Evolutionary conservation across 2,113 vertebrate species (phyloP).

Genomic region (Phalacrocorax brasilianus): DNA sequence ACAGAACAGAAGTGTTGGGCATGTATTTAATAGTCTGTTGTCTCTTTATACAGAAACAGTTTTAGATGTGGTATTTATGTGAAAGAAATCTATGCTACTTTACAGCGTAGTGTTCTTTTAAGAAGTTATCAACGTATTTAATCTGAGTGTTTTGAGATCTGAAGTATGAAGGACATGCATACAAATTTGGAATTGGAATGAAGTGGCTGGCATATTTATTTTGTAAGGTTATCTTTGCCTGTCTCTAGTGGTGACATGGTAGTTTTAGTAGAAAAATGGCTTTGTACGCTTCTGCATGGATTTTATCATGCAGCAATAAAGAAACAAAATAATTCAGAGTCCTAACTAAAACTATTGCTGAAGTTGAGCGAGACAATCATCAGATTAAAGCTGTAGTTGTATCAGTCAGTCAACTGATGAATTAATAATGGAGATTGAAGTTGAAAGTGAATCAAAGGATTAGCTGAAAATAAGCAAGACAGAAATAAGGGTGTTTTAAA

Average conservation of each 20-base stretch:
- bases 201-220: slow-evolving; percentile 19
- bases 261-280: slow-evolving; percentile 20
- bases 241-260: not conserved
- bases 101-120: not conserved
- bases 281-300: not conserved
- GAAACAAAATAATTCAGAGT: not conserved
- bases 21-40: not conserved
- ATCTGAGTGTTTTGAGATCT: slow-evolving; percentile 13
- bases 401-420: slow-evolving; percentile 29
- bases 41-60: not conserved
- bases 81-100: not conserved
- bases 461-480: not conserved
- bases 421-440: not conserved
- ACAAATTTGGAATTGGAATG: not conserved
- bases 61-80: not conserved
- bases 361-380: not conserved
- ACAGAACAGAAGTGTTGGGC: not conserved
- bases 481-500: not conserved
- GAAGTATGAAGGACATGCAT: not conserved
- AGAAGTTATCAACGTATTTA: not conserved
- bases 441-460: slow-evolving; percentile 16
- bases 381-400: slow-evolving; percentile 3
- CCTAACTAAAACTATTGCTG: not conserved
- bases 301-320: not conserved
- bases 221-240: slow-evolving; percentile 32